Evolutionary conservation across 2,113 vertebrate genomes (phyloP).

Genomic region (Falcunculus frontatus): DNA sequence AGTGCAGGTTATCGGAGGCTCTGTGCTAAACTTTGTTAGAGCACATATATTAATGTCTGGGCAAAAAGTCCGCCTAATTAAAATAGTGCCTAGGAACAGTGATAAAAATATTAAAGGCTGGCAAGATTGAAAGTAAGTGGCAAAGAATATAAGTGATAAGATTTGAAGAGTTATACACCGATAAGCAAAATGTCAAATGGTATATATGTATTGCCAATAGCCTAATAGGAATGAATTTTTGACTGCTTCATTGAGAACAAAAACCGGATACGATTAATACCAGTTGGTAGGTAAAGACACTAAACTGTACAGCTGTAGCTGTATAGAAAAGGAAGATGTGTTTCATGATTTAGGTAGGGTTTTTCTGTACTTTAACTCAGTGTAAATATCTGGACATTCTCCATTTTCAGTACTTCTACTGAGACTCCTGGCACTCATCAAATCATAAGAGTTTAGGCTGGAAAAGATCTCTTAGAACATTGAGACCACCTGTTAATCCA

Average conservation of each 20-base stretch:
- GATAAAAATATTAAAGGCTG: not conserved
- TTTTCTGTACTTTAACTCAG: not conserved
- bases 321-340: not conserved
- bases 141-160: not conserved
- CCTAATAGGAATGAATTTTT: not conserved
- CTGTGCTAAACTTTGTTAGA: not conserved
- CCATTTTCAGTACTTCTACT: not conserved
- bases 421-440: not conserved
- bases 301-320: not conserved
- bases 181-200: not conserved
- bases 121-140: not conserved
- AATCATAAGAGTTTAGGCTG: not conserved
- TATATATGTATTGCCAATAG: not conserved
- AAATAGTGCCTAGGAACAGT: not conserved
- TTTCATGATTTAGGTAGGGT: not conserved
- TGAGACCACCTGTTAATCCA: not conserved
- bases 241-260: not conserved
- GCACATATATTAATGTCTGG: not conserved
- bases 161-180: not conserved
- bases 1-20: not conserved
- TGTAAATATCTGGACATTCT: not conserved
- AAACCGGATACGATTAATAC: not conserved
- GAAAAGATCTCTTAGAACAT: not conserved
- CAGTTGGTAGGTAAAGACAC: not conserved
- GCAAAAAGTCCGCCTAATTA: not conserved